A percentile compares a stretch with the other conserved stretches of the same genome.
Evolutionary conservation across 1,140 invertebrate genomes (phyloP).

Genomic region (Brachionus paranguensis): DNA sequence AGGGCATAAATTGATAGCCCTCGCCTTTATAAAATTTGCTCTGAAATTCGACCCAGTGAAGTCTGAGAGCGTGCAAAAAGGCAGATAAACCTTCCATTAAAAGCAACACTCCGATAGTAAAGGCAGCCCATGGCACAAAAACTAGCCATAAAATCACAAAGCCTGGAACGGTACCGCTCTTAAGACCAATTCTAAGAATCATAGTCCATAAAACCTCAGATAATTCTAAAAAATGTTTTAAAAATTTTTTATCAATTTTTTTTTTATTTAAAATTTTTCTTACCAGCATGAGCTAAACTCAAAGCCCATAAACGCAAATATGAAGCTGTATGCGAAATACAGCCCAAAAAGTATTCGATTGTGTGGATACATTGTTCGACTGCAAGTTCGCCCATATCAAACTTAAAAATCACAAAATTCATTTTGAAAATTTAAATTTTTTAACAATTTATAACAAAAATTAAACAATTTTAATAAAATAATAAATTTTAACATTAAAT

Average conservation of each 20-base stretch:
- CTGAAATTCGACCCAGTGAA: slow-evolving; percentile 68
- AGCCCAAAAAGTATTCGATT: slow-evolving; percentile 91
- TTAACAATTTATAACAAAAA: background rate
- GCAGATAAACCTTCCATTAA: slow-evolving; percentile 96
- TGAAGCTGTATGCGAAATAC: slow-evolving; percentile 89
- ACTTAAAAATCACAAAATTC: background rate
- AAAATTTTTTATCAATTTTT: background rate
- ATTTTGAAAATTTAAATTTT: background rate
- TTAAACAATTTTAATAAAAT: background rate
- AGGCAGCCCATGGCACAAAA: slow-evolving; percentile 76
- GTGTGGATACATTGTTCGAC: slow-evolving; percentile 90
- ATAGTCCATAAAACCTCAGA: slow-evolving; percentile 97
- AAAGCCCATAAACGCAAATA: slow-evolving; percentile 92
- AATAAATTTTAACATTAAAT: background rate
- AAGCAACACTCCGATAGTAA: slow-evolving; percentile 79
- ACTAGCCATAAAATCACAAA: slow-evolving; percentile 56
- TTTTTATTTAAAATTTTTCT: background rate
- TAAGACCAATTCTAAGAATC: slow-evolving; percentile 69
- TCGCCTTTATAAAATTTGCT: slow-evolving; percentile 41
- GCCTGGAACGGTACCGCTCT: background rate
- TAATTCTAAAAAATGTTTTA: slow-evolving; percentile 63
- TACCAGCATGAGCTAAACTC: slow-evolving; percentile 75
- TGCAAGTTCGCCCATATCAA: slow-evolving; percentile 71
- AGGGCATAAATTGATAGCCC: slow-evolving; percentile 39
- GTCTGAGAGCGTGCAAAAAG: slow-evolving; percentile 90